Evolutionary conservation across 2,888 invertebrate genomes (phyloP).

Genomic region (Cryptocheilus praepositus): DNA sequence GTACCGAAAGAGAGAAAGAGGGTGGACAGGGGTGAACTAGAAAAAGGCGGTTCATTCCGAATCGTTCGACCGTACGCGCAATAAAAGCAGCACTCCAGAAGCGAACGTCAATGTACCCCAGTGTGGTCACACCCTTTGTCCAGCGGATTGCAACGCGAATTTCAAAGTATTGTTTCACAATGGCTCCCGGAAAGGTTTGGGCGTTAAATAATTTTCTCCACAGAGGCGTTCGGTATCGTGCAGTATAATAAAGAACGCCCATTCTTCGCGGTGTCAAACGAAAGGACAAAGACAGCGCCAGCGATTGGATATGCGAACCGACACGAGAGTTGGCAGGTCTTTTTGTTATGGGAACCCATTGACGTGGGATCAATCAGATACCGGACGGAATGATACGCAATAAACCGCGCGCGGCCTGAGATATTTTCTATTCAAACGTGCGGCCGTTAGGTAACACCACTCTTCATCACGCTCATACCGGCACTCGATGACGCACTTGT

Average conservation of each 20-base stretch:
- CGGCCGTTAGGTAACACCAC: too few relatives aligned
- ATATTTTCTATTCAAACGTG: too few relatives aligned
- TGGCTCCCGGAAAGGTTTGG: conserved; percentile 4
- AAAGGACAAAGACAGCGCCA: background rate
- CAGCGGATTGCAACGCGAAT: conserved; percentile 44
- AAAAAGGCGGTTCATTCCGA: conserved; percentile 33
- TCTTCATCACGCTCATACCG: too few relatives aligned
- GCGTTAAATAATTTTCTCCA: conserved; percentile 7
- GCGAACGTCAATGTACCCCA: conserved; percentile 8
- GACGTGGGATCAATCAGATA: too few relatives aligned
- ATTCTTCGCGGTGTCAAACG: background rate
- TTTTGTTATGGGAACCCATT: too few relatives aligned
- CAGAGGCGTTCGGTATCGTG: background rate
- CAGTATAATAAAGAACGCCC: background rate
- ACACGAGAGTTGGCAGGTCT: too few relatives aligned
- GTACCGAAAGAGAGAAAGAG: too few relatives aligned
- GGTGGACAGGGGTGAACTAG: conserved; percentile 20
- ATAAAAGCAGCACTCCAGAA: conserved; percentile 39
- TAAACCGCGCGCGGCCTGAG: too few relatives aligned
- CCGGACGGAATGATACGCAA: too few relatives aligned
- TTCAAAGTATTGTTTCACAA: conserved; percentile 48
- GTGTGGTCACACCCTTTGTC: conserved; percentile 36
- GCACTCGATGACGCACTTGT: too few relatives aligned
- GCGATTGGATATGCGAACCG: too few relatives aligned
- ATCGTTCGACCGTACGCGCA: conserved; percentile 24